Percentiles rank a stretch among this genome's conserved stretches.
Evolutionary conservation across 2,113 vertebrate species (phyloP).

Genomic region (Nycticorax nycticorax): DNA sequence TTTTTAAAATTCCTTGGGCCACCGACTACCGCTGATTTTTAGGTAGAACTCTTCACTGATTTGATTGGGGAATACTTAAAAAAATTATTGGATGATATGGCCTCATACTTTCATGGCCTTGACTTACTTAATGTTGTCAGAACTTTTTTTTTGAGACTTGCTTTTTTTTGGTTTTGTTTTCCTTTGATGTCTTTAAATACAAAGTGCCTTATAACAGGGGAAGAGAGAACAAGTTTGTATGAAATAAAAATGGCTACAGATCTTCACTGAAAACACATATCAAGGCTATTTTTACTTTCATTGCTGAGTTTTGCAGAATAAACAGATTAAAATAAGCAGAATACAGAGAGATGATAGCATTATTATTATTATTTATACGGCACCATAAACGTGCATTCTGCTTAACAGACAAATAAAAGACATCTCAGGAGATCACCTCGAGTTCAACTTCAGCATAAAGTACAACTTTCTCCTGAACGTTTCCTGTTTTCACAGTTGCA

Average conservation of each 20-base stretch:
- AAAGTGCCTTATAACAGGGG: neutral
- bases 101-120: neutral
- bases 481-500: neutral
- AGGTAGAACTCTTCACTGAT: neutral
- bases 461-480: neutral
- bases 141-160: neutral
- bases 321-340: slow-evolving; percentile 59
- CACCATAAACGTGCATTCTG: slow-evolving; percentile 49
- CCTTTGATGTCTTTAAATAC: slow-evolving; percentile 5
- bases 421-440: slow-evolving; percentile 49
- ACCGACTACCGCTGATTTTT: neutral
- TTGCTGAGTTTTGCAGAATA: slow-evolving; percentile 56
- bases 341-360: slow-evolving; percentile 25
- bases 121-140: neutral
- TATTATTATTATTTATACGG: slow-evolving; percentile 62
- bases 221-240: neutral
- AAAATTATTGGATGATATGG: neutral
- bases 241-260: slow-evolving; percentile 27
- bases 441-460: slow-evolving; percentile 25
- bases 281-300: slow-evolving; percentile 38
- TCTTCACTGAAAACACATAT: neutral
- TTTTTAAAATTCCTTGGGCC: neutral
- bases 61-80: neutral
- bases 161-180: neutral
- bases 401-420: slow-evolving; percentile 64